Evolutionary conservation across 1,140 invertebrate genomes (phyloP).

Genomic region (Delia radicum): DNA sequence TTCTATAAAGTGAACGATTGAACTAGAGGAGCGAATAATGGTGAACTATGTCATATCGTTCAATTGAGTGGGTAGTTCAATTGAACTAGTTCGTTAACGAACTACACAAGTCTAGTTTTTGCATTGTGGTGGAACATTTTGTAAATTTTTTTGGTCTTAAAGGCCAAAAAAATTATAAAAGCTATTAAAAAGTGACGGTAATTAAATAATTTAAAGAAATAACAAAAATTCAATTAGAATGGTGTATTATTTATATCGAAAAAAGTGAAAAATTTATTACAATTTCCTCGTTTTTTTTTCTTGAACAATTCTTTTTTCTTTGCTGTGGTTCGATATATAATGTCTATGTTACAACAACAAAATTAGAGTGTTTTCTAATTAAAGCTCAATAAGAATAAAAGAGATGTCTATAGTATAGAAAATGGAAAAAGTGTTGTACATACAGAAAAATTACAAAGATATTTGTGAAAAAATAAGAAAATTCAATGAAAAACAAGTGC

Average conservation of each 20-base stretch:
- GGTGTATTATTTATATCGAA: neutral
- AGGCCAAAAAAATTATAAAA: conserved; percentile 12
- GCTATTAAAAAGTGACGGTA: neutral
- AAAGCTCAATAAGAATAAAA: neutral
- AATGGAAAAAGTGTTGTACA: conserved; percentile 15
- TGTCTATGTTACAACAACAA: neutral
- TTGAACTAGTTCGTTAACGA: too few relatives aligned
- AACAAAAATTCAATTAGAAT: neutral
- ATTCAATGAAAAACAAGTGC: conserved; percentile 8
- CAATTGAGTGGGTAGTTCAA: too few relatives aligned
- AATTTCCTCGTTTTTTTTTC: neutral
- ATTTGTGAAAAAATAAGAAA: neutral
- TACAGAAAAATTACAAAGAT: conserved; percentile 13
- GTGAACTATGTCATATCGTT: too few relatives aligned
- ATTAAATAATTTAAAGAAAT: neutral
- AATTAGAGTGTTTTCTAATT: neutral
- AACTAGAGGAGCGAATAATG: too few relatives aligned
- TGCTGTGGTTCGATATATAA: conserved; percentile 9
- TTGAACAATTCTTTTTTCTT: neutral
- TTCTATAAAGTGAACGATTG: too few relatives aligned
- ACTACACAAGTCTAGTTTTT: too few relatives aligned
- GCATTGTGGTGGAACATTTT: conserved; percentile 8
- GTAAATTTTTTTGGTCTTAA: neutral
- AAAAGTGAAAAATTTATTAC: neutral
- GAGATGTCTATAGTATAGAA: neutral